Conservation (phyloP, 2,113 vertebrate species). For the Urocolius indicus region DNA sequence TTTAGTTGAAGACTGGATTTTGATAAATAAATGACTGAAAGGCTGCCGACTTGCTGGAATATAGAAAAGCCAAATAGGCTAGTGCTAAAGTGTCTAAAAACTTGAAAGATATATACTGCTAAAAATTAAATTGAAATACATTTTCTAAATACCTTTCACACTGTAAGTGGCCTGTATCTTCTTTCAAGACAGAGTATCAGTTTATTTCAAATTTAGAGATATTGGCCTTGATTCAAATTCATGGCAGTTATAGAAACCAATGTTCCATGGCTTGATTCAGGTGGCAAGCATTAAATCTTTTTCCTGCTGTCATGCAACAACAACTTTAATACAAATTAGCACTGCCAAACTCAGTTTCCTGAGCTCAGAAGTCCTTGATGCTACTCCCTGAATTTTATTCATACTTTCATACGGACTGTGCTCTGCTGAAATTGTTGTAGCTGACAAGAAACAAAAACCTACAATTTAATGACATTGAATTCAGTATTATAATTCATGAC, state of each 20-base stretch:
- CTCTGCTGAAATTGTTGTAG: constrained; percentile 73
- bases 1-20: constrained; percentile 40
- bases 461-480: constrained; percentile 72
- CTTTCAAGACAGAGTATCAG: constrained; percentile 82
- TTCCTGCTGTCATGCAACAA: constrained; percentile 89
- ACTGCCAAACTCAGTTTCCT: constrained; percentile 84
- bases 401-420: constrained; percentile 72
- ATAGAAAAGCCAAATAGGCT: constrained; percentile 40
- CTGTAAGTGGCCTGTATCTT: constrained; percentile 80
- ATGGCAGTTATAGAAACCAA: constrained; percentile 87
- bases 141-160: constrained; percentile 80
- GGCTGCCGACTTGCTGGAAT: constrained; percentile 27
- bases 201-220: constrained; percentile 89
- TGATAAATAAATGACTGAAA: constrained; percentile 68
- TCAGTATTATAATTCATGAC: constrained; percentile 66
- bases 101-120: constrained; percentile 65
- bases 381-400: constrained; percentile 82
- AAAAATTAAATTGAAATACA: constrained; percentile 81
- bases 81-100: constrained; percentile 42
- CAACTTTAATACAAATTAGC: constrained; percentile 89
- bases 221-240: constrained; percentile 87
- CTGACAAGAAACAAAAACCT: constrained; percentile 74
- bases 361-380: constrained; percentile 83
- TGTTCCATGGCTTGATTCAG: constrained; percentile 86
- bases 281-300: constrained; percentile 89